Percentiles rank a stretch among this genome's conserved stretches.
These are phyloP conservation scores for Galerucella pusilla DNA, from an alignment of 2,888 invertebrate genomes.

Conservation along the genomic window DNA sequence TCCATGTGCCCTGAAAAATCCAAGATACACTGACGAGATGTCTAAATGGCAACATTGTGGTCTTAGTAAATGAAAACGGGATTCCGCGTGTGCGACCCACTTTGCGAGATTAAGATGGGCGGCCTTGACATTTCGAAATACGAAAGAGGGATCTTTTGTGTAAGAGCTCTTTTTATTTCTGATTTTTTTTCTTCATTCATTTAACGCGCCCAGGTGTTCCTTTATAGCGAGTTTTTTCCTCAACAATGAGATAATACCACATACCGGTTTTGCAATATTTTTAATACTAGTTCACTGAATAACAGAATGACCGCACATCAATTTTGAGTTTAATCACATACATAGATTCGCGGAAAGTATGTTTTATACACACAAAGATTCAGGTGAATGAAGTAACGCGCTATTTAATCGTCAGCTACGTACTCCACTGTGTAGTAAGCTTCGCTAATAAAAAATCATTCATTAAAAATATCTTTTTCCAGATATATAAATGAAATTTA, in stretches of 20 bases:
- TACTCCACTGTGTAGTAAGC: no score
- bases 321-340: neutral
- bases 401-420: no score
- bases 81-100: conserved; percentile 50
- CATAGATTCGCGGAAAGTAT: no score
- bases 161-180: conserved; percentile 20
- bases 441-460: no score
- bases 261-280: conserved; percentile 31
- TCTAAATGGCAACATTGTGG: conserved; percentile 24
- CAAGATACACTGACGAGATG: neutral
- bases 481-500: no score
- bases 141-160: conserved; percentile 35
- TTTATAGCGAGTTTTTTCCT: conserved; percentile 23
- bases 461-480: no score
- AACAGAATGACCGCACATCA: conserved; percentile 24
- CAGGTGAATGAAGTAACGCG: no score
- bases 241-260: conserved; percentile 22
- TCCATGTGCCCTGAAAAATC: no score
- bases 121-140: conserved; percentile 49
- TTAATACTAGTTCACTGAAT: conserved; percentile 23
- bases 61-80: conserved; percentile 14
- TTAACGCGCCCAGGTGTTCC: conserved; percentile 36
- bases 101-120: conserved; percentile 47
- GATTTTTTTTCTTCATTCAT: conserved; percentile 25
- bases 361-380: no score